Evolutionary conservation across 2,113 vertebrate genomes (phyloP).

Genomic region (Rhinichthys klamathensis): DNA sequence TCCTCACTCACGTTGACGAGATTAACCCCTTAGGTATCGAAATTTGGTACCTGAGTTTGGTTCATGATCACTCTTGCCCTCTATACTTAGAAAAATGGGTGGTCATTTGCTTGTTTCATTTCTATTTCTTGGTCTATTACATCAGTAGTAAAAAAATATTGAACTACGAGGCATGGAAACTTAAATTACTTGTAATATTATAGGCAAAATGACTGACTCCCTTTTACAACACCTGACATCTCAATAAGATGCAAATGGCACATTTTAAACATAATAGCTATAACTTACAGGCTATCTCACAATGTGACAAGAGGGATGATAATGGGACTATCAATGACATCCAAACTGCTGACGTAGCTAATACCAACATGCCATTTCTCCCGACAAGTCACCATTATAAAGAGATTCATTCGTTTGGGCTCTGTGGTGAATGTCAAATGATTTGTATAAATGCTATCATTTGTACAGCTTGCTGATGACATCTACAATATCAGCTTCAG

Average conservation of each 20-base stretch:
- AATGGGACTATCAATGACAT: neutral
- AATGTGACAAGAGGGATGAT: neutral
- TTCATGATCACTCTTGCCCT: too few species aligned
- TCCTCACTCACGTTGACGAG: too few species aligned
- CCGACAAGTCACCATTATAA: neutral
- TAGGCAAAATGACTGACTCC: neutral
- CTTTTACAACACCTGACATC: neutral
- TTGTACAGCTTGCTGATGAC: conserved; percentile 10
- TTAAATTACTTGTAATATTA: neutral
- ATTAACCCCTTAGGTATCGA: too few species aligned
- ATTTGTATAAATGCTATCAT: conserved; percentile 4
- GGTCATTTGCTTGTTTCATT: too few species aligned
- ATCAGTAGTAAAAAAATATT: neutral
- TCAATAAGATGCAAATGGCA: neutral
- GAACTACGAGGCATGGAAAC: neutral
- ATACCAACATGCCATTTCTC: conserved; percentile 14
- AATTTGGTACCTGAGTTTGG: too few species aligned
- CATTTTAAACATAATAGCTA: neutral
- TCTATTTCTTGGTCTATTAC: neutral
- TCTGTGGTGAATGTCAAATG: conserved; percentile 19
- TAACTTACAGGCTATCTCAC: neutral
- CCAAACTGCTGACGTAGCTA: neutral
- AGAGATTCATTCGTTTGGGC: neutral
- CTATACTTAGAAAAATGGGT: too few species aligned
- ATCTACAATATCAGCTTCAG: too few species aligned